A percentile compares a stretch with the other conserved stretches of the same genome.
phyloP scores from a whole-genome alignment of 2,113 vertebrate species.

The Columba livia region DNA sequence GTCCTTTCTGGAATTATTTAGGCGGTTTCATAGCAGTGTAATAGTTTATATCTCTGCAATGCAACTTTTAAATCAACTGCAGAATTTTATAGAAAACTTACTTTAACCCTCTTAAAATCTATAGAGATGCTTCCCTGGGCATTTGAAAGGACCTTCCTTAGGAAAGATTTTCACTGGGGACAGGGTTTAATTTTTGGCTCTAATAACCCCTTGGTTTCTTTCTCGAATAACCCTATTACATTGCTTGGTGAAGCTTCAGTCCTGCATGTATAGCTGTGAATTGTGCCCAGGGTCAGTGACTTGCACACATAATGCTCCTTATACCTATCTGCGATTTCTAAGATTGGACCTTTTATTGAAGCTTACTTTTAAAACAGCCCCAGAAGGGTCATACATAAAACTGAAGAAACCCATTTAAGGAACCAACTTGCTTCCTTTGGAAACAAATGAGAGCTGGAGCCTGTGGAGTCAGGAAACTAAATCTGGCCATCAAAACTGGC shows the following conservation, averaged over 20 bases:
- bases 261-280: accelerated
- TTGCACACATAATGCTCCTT: accelerated
- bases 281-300: neutral
- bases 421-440: neutral
- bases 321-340: neutral
- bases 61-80: neutral
- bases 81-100: neutral
- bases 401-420: conserved; percentile 26
- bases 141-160: neutral
- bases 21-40: neutral
- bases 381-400: conserved; percentile 7
- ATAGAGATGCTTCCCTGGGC: neutral
- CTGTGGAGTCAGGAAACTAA: neutral
- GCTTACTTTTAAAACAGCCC: neutral
- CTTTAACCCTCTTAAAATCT: neutral
- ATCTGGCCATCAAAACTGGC: neutral
- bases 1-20: conserved; percentile 15
- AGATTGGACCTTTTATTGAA: neutral
- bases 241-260: neutral
- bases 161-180: neutral
- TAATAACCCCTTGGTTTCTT: neutral
- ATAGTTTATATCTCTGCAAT: neutral
- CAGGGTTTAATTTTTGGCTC: neutral
- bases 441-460: conserved; percentile 35
- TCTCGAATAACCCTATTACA: accelerated